Evolutionary conservation across 2,888 invertebrate species (phyloP), one percentile per base, ranked within the genome.

Genomic region (Ochropleura plecta): DNA sequence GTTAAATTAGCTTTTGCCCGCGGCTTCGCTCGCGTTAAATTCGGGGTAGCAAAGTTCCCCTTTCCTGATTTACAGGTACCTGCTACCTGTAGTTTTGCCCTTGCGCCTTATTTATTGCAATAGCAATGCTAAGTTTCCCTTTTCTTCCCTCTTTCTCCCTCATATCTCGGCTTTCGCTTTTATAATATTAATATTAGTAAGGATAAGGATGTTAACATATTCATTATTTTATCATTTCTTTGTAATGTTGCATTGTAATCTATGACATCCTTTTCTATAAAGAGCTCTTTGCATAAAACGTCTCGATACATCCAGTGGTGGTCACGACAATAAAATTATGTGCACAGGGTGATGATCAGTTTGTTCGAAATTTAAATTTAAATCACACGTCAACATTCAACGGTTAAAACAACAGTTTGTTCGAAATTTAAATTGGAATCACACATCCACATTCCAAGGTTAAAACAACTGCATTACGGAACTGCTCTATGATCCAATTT

Each of bases 241-340:
- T 64, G 48, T 76, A 44, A 7, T 63, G n/a, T n/a, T 60, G 51
- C 0, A 12, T 7, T 57, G 12, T 63, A 57, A 71, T 53, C 42
- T 48, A 44, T 20, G 3, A 64, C 68, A 81, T 79, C 76, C 81
- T 68, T 75, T n/a, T 48, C 0, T 40, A 20, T 42, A 64, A n/a
- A 48, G 42, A 44, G 20, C 51, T 40, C 7, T 62, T 5, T 63
- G 62, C 62, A 74, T 80, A 55, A 66, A 66, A 67, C 42, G 55
- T 53, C 57, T 70, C 57, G 42, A 3, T 9, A 49, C 9, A 53
- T 63, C n/a, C 30, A 76, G 51, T 76, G 66, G 57, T 67, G 42
- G 14, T 70, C 62, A 83, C 66, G 83, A 81, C 66, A 70, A 44
- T 57, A 46, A 18, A 9, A 16, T n/a, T 44, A 49, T 70, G 30